Evolutionary conservation across 92 coral and sea anemone genomes (phyloP).

Genomic region (Phenganax marumi): DNA sequence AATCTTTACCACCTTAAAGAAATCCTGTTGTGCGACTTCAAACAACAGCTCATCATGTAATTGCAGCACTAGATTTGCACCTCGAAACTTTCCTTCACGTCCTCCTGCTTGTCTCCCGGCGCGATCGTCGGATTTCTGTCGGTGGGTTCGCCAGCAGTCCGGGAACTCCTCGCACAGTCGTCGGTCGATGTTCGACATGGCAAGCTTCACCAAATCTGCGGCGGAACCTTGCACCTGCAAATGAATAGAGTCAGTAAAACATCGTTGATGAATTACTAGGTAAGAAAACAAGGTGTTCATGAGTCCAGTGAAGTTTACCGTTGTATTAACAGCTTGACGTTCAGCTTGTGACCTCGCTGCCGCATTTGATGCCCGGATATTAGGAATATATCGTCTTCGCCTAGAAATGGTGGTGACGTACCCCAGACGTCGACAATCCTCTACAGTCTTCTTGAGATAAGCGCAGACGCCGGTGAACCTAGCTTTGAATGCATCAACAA

Average conservation of each 20-base stretch:
- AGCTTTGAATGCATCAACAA: constrained; percentile 80
- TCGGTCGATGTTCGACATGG: constrained; percentile 89
- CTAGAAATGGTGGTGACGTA: constrained; percentile 78
- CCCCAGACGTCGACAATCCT: constrained; percentile 75
- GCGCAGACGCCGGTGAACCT: constrained; percentile 75
- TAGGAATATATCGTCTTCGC: constrained; percentile 78
- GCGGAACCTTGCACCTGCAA: constrained; percentile 86
- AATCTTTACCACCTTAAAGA: constrained; percentile 72
- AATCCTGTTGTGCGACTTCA: constrained; percentile 73
- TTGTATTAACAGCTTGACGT: constrained; percentile 96
- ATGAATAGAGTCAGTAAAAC: no score
- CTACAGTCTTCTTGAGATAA: constrained; percentile 77
- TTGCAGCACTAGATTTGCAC: constrained; percentile 84
- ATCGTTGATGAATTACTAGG: no score
- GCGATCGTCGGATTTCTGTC: constrained; percentile 59
- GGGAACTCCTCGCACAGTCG: constrained; percentile 67
- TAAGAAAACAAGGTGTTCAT: no score
- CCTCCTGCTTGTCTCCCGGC: constrained; percentile 50
- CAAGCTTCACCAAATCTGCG: constrained; percentile 90
- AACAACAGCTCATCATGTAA: constrained; percentile 86
- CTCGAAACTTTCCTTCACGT: constrained; percentile 57
- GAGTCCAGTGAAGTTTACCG: constrained; percentile 13
- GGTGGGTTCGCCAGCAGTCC: constrained; percentile 67
- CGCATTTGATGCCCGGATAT: constrained; percentile 72
- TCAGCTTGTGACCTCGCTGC: constrained; percentile 94